Conservation (phyloP, 2,797 vertebrate species). For the Sebastes jordani region DNA sequence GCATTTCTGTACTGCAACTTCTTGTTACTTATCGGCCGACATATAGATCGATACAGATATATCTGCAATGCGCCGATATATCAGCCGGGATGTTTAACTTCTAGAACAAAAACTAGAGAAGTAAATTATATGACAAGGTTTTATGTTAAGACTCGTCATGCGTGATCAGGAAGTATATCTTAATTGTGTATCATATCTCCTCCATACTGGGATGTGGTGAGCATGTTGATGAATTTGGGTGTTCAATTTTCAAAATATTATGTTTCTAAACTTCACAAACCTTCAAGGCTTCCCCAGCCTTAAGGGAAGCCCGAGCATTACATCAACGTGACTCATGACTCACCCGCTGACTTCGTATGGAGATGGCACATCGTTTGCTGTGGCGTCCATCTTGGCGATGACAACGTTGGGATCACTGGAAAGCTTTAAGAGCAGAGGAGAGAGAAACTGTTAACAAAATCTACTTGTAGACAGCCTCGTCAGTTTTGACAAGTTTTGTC, state of each 20-base stretch:
- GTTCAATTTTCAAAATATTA: no score
- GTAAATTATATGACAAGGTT: no score
- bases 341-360: constrained; percentile 97
- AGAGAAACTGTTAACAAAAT: neutral
- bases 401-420: constrained; percentile 89
- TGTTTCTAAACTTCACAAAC: neutral
- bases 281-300: neutral
- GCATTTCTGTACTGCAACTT: no score
- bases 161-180: no score
- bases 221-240: neutral
- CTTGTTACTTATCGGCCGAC: no score
- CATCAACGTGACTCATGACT: constrained; percentile 46
- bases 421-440: constrained; percentile 77
- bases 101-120: no score
- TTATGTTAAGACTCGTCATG: no score
- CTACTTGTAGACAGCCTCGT: no score
- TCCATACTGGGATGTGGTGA: neutral
- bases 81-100: no score
- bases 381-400: constrained; percentile 99
- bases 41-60: no score
- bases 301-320: neutral
- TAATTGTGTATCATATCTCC: no score
- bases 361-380: constrained; percentile 96
- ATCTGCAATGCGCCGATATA: no score
- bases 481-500: neutral